Percentiles rank a stretch among this genome's conserved stretches.
Conservation (phyloP, 2,888 invertebrate genomes). For the Aromia moschata region DNA sequence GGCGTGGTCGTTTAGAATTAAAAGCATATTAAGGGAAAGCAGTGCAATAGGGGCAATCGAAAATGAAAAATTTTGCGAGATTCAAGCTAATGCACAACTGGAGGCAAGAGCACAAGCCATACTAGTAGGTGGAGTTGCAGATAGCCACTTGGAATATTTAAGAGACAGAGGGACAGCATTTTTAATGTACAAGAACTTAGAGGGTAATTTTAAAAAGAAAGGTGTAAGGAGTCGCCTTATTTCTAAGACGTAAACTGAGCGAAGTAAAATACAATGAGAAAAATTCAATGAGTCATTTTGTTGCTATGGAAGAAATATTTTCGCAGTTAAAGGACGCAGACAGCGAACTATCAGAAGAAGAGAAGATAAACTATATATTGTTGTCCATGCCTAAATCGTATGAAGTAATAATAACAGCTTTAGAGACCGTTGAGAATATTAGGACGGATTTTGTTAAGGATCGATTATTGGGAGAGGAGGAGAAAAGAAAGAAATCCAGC, state of each 20-base stretch:
- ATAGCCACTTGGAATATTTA: constrained; percentile 20
- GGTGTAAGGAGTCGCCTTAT: constrained; percentile 4
- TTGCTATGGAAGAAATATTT: constrained; percentile 12
- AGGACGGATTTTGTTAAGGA: no score
- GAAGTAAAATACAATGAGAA: constrained; percentile 10
- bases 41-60: constrained; percentile 15
- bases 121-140: constrained; percentile 8
- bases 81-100: not conserved
- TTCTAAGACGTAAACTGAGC: constrained; percentile 6
- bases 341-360: no score
- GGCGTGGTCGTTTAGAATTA: constrained; percentile 18
- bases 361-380: no score
- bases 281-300: constrained; percentile 13
- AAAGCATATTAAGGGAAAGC: constrained; percentile 15
- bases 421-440: no score
- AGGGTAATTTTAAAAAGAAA: constrained; percentile 14
- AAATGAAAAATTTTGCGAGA: constrained; percentile 8
- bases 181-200: constrained; percentile 1
- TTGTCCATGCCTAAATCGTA: no score
- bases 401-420: no score
- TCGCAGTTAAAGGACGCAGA: no score
- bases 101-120: constrained; percentile 12
- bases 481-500: no score
- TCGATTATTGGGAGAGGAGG: no score
- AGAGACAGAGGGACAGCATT: constrained; percentile 1